Conservation (phyloP, 92 coral and sea anemone genomes). For the Zoanthus gigantus region DNA sequence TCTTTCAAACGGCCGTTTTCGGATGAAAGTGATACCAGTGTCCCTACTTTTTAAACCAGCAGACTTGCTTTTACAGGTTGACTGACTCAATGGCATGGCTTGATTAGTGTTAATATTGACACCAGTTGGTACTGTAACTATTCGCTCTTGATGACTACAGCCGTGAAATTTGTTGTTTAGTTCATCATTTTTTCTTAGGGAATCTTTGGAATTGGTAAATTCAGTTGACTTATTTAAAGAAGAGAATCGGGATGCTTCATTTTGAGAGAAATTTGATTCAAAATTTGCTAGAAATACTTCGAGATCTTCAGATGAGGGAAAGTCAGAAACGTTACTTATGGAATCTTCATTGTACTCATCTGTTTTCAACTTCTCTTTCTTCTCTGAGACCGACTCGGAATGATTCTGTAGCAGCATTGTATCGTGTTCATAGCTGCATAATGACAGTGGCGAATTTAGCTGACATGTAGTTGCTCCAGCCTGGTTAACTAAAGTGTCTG, state of each 20-base stretch:
- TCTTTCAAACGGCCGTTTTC: background rate
- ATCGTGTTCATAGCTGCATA: background rate
- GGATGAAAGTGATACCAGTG: background rate
- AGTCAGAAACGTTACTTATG: constrained; percentile 41
- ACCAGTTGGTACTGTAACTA: background rate
- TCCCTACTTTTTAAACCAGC: background rate
- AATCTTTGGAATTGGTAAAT: background rate
- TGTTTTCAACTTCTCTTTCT: background rate
- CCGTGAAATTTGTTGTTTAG: background rate
- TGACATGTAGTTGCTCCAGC: background rate
- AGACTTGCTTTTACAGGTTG: background rate
- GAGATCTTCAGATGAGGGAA: constrained; percentile 77
- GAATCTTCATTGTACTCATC: background rate
- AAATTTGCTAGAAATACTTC: constrained; percentile 73
- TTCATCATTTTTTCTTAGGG: background rate
- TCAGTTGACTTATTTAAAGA: background rate
- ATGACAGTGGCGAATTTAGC: background rate
- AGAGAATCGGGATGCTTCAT: background rate
- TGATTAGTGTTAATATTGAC: background rate
- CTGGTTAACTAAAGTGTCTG: background rate
- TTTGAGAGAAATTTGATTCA: constrained; percentile 36
- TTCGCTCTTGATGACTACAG: background rate
- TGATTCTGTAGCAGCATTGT: background rate
- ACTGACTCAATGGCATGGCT: background rate
- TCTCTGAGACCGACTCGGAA: background rate